These are phyloP conservation scores for Stenoptilia bipunctidactyla DNA, from an alignment of 2,888 invertebrate species.

Conservation along the genomic window DNA sequence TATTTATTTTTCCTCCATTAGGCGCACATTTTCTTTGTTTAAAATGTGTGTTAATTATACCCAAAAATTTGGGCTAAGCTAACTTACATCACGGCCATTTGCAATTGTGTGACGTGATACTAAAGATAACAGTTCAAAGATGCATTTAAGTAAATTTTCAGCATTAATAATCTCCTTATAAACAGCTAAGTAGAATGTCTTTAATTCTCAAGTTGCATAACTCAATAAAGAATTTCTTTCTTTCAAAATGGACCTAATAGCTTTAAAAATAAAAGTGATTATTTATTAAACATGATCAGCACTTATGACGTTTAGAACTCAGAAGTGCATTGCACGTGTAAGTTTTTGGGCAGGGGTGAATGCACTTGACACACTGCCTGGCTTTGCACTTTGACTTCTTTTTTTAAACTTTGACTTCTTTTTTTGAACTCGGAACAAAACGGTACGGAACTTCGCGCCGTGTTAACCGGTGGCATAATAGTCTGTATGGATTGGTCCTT, in stretches of 20 bases:
- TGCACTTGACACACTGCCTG: conserved; percentile 35
- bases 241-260: background rate
- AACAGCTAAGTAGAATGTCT: no score
- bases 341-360: conserved; percentile 42
- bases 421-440: conserved; percentile 25
- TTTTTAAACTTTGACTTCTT: conserved; percentile 33
- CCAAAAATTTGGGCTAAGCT: conserved; percentile 38
- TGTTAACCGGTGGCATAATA: background rate
- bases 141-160: no score
- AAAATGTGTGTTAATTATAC: conserved; percentile 45
- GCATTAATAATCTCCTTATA: no score
- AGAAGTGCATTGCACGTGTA: conserved; percentile 34
- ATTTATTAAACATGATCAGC: conserved; percentile 3
- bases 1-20: conserved; percentile 39
- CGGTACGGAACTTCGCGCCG: background rate
- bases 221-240: background rate
- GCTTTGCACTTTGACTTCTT: conserved; percentile 43
- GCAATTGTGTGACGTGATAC: background rate
- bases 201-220: background rate
- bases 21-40: conserved; percentile 40
- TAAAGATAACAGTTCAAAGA: background rate
- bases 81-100: conserved; percentile 7
- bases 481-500: conserved; percentile 1
- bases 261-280: background rate
- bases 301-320: conserved; percentile 13